phyloP scores from a whole-genome alignment of 2,113 vertebrate species.

The Tonatia bakeri region DNA sequence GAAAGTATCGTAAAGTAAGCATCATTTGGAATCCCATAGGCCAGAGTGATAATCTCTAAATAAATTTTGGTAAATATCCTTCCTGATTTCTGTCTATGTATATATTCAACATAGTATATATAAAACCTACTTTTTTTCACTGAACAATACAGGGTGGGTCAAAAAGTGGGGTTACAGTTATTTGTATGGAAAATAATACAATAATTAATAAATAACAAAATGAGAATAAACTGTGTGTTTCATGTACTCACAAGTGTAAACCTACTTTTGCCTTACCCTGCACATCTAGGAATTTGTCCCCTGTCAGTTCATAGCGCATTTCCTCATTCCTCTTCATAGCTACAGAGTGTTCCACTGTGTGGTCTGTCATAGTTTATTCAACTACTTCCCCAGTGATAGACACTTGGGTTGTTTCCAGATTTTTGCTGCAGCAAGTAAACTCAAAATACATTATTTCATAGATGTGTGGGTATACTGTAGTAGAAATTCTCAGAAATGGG shows the following conservation, averaged over 20 bases:
- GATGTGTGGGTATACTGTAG: not conserved
- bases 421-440: not conserved
- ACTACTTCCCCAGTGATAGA: not conserved
- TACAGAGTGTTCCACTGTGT: not conserved
- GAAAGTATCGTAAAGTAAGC: not conserved
- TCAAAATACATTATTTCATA: not conserved
- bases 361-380: not conserved
- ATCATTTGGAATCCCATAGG: not conserved
- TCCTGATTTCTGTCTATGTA: not conserved
- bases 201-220: not conserved
- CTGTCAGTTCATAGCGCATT: not conserved
- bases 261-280: not conserved
- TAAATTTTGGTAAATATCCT: conserved; percentile 17
- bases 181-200: not conserved
- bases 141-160: not conserved
- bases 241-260: not conserved
- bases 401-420: not conserved
- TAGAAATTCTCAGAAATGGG: not conserved
- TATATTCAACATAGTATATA: not conserved
- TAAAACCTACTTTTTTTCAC: not conserved
- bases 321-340: not conserved
- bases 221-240: not conserved
- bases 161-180: not conserved
- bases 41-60: not conserved
- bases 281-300: not conserved